Percentiles rank a stretch among this genome's conserved stretches.
Evolutionary conservation across 2,113 vertebrate species (phyloP).

Genomic region (Columbina picui): DNA sequence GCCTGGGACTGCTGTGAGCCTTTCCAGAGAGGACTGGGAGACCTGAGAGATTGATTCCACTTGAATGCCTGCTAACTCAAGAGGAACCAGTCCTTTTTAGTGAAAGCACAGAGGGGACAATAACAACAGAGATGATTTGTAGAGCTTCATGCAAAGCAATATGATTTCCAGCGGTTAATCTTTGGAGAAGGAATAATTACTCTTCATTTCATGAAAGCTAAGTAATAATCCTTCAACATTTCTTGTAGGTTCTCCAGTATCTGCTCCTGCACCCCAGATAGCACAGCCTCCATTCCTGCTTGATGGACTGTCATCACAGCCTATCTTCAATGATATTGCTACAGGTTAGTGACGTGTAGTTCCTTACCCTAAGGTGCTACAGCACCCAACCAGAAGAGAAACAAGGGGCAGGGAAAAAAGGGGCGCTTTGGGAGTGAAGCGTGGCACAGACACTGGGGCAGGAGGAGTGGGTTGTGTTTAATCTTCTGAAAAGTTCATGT

Average conservation of each 20-base stretch:
- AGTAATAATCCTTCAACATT: not conserved
- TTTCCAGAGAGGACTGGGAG: not conserved
- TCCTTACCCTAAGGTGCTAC: not conserved
- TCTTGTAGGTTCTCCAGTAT: constrained; percentile 71
- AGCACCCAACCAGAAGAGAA: not conserved
- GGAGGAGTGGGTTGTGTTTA: not conserved
- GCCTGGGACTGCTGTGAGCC: not conserved
- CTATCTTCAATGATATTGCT: constrained; percentile 92
- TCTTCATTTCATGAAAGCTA: not conserved
- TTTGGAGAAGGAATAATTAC: not conserved
- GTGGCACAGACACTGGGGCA: not conserved
- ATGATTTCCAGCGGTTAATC: not conserved
- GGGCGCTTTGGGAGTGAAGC: not conserved
- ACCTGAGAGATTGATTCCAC: not conserved
- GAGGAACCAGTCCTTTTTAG: not conserved
- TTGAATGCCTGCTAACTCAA: not conserved
- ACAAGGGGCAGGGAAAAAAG: not conserved
- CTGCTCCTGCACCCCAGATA: constrained; percentile 80
- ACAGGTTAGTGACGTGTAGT: constrained; percentile 82
- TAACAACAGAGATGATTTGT: not conserved
- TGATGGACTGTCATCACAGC: constrained; percentile 90
- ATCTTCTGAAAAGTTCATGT: not conserved
- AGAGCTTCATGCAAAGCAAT: not conserved
- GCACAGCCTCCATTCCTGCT: constrained; percentile 90
- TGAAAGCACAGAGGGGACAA: not conserved